phyloP scores from a whole-genome alignment of 2,888 invertebrate species.

The Drosophila infuscata region DNA sequence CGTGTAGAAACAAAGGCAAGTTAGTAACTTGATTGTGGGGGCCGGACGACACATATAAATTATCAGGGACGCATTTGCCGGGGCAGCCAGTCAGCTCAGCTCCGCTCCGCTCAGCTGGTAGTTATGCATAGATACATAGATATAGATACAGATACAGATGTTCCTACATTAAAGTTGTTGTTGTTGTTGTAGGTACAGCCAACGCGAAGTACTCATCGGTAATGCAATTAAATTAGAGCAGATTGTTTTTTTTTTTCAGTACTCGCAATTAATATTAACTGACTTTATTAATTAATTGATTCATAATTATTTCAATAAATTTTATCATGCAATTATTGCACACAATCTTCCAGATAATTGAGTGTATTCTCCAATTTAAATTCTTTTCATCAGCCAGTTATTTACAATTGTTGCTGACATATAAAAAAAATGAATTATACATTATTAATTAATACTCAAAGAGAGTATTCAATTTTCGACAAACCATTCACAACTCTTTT shows the following conservation, averaged over 20 bases:
- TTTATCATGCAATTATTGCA: neutral
- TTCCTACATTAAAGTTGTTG: conserved; percentile 14
- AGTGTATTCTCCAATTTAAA: neutral
- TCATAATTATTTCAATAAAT: neutral
- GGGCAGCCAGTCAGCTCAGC: conserved; percentile 20
- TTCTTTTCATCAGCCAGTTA: neutral
- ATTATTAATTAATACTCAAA: neutral
- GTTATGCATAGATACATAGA: conserved; percentile 44
- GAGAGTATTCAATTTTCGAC: conserved; percentile 12
- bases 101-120: conserved; percentile 6
- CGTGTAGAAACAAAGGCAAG: conserved; percentile 69
- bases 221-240: conserved; percentile 52
- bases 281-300: neutral
- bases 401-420: neutral
- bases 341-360: neutral
- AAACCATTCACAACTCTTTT: neutral
- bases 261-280: neutral
- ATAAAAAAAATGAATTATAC: neutral
- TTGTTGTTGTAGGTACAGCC: conserved; percentile 41
- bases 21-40: conserved; percentile 77
- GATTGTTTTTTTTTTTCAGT: neutral
- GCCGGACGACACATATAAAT: conserved; percentile 80
- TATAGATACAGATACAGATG: conserved; percentile 18
- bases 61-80: conserved; percentile 61
- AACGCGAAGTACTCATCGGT: conserved; percentile 31